Evolutionary conservation across 2,113 vertebrate species (phyloP), one percentile per base, ranked within the genome.

Genomic region (Aegotheles bennettii): DNA sequence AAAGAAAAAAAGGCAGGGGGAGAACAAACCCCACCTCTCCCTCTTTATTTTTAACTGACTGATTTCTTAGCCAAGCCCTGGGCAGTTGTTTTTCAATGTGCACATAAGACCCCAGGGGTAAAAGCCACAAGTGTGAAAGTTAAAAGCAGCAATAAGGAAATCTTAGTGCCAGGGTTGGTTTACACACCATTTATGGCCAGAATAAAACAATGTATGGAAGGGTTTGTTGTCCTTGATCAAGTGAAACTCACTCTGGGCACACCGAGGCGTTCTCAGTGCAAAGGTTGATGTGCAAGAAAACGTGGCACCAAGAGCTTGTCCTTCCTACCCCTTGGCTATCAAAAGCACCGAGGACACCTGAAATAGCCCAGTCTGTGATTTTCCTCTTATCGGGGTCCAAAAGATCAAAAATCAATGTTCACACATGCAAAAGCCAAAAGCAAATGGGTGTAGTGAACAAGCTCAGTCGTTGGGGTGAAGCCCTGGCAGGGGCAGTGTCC

Each of bases 321-420:
- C 50, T 67, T 59, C 17, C 45, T 24, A 23, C 19, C 16, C 13
- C 53, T 7, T 1, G 6, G 19, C 17, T n/a, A 15, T 5, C 26
- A 12, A 36, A 68, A 63, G 56, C 29, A 12, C n/a, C 23, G 28
- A 35, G 16, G 6, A 16, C 7, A 2, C 3, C 17, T 0, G 0
- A 0, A 53, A 43, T 3, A 71, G 13, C 1, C 3, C 2, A 0
- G 0, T 38, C 24, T 2, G 1, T 17, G 4, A 16, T 40, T 26
- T 26, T 26, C 10, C 6, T 28, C 48, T 57, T 42, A 16, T 0
- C 36, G 24, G 8, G 35, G 9, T 25, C 29, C 14, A 25, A 54
- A 35, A 60, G 53, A 45, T n/a, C 16, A 73, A 48, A 56, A 63
- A 85, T 40, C 7, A 48, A 48, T 19, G 11, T 0, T 11, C 7